phyloP scores from a whole-genome alignment of 2,888 invertebrate genomes.

The Orthosia gracilis region DNA sequence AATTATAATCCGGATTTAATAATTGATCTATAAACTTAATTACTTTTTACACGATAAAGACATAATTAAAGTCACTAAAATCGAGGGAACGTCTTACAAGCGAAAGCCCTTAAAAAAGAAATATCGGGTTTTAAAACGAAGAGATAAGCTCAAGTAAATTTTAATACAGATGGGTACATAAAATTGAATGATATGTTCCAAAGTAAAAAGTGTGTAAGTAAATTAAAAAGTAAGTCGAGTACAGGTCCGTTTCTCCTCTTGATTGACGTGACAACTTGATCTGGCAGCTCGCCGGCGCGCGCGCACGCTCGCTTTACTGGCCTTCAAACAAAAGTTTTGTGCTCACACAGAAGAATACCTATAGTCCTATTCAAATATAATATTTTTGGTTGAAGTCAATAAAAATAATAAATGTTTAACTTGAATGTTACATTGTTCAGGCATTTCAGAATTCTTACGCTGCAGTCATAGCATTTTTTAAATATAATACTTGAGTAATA shows the following conservation, averaged over 20 bases:
- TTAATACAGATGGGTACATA: constrained; percentile 44
- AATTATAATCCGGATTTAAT: neutral
- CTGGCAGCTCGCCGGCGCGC: constrained; percentile 50
- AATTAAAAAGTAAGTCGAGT: constrained; percentile 73
- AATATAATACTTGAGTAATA: neutral
- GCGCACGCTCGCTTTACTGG: constrained; percentile 16
- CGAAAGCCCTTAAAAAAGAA: constrained; percentile 36
- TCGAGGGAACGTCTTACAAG: constrained; percentile 25
- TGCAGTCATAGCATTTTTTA: neutral
- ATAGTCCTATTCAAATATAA: constrained; percentile 7
- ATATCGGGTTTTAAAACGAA: constrained; percentile 45
- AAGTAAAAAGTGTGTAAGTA: constrained; percentile 69
- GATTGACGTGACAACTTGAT: constrained; percentile 84
- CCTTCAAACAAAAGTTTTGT: constrained; percentile 38
- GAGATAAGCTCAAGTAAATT: constrained; percentile 54
- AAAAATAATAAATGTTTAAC: neutral
- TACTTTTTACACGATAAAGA: constrained; percentile 20
- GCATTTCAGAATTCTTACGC: neutral
- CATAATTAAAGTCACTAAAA: constrained; percentile 30
- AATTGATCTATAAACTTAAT: constrained; percentile 15
- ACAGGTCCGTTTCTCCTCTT: constrained; percentile 78
- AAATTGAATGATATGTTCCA: constrained; percentile 55
- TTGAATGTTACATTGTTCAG: neutral
- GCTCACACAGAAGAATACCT: constrained; percentile 8
- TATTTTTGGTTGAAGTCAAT: constrained; percentile 9